These are phyloP conservation scores for Netelia inedita DNA, from an alignment of 2,888 invertebrate genomes.

Conservation along the genomic window DNA sequence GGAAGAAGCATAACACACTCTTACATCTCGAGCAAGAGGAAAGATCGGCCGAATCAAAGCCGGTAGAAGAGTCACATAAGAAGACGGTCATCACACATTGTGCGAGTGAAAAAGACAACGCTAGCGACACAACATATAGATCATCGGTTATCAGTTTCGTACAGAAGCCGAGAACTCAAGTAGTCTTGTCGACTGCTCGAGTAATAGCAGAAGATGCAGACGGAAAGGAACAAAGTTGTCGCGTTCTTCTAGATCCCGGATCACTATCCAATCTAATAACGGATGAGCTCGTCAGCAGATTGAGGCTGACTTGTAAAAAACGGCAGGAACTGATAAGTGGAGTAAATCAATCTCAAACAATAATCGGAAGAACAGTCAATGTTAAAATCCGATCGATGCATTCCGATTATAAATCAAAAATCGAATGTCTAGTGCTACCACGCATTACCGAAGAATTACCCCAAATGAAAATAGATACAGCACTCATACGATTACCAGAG, in stretches of 20 bases:
- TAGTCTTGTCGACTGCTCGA: conserved; percentile 44
- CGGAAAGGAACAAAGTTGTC: conserved; percentile 16
- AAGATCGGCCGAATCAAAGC: neutral
- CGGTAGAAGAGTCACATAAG: neutral
- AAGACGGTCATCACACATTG: neutral
- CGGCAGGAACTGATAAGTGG: conserved; percentile 26
- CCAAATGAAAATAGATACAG: conserved; percentile 48
- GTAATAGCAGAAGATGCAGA: conserved; percentile 24
- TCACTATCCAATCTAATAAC: conserved; percentile 62
- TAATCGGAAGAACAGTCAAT: neutral
- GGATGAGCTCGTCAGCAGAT: conserved; percentile 20
- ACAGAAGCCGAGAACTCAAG: conserved; percentile 44
- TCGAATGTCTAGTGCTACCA: conserved; percentile 65
- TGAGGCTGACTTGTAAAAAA: conserved; percentile 21
- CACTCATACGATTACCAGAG: conserved; percentile 47
- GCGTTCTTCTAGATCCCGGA: conserved; percentile 63
- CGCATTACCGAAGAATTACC: conserved; percentile 58
- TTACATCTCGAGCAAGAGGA: conserved; percentile 8
- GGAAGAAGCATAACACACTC: conserved; percentile 21
- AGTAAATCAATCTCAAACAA: conserved; percentile 34
- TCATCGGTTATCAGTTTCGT: conserved; percentile 19
- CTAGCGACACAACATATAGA: neutral
- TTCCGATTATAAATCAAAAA: conserved; percentile 34
- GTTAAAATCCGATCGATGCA: conserved; percentile 35
- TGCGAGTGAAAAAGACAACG: conserved; percentile 14